Percentiles rank a stretch among this genome's conserved stretches.
Conservation (phyloP, 37 sponge, comb jelly and placozoan species). For the Spongia lamella region DNA sequence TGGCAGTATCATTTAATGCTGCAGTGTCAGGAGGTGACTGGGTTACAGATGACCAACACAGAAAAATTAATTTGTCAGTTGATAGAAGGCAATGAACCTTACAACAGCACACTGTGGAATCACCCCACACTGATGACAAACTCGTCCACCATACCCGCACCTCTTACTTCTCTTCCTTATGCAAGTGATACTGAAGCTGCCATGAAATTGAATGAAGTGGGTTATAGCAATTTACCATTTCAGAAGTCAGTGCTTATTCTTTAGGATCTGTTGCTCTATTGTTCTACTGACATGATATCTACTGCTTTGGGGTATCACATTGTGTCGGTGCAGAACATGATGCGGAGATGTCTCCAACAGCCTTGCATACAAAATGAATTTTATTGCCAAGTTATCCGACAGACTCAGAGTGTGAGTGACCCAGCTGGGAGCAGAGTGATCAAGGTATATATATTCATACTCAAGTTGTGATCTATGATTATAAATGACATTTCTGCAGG, state of each 20-base stretch:
- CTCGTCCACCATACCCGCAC: neutral
- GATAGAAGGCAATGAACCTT: too few relatives aligned
- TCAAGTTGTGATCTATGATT: neutral
- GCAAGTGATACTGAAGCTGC: conserved; percentile 28
- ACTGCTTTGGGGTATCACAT: conserved; percentile 50
- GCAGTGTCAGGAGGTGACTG: too few relatives aligned
- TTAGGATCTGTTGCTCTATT: too few relatives aligned
- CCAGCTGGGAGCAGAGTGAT: neutral
- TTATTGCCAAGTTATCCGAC: conserved; percentile 71
- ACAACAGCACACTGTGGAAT: neutral
- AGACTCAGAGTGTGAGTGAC: conserved; percentile 26
- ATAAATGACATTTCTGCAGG: conserved; percentile 22
- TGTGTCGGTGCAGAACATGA: conserved; percentile 39
- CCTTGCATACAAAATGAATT: conserved; percentile 62
- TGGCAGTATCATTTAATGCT: too few relatives aligned
- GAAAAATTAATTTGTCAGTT: too few relatives aligned
- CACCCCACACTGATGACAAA: neutral
- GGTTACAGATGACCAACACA: too few relatives aligned
- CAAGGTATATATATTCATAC: neutral
- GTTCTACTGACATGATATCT: conserved; percentile 11
- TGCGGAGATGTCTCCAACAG: conserved; percentile 28
- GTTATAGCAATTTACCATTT: too few relatives aligned
- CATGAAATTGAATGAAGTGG: too few relatives aligned
- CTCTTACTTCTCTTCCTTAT: conserved; percentile 10
- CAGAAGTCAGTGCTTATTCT: too few relatives aligned